A percentile compares a stretch with the other conserved stretches of the same genome.
These are phyloP conservation scores for Eupithecia tripunctaria DNA, from an alignment of 2,888 invertebrate genomes.

Conservation along the genomic window DNA sequence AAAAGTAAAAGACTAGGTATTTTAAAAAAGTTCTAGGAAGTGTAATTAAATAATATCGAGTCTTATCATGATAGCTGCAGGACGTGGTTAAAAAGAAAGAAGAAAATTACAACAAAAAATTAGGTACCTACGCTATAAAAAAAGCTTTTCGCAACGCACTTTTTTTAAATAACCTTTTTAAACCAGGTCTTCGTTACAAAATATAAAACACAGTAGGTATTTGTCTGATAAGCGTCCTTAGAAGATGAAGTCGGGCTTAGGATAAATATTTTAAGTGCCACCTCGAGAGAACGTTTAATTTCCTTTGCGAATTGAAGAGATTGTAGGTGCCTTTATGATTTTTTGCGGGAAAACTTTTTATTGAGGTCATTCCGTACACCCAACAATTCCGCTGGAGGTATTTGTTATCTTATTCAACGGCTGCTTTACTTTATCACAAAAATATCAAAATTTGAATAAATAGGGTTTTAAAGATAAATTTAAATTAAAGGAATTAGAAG, in stretches of 20 bases:
- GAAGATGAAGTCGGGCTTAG: conserved; percentile 56
- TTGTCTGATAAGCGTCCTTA: conserved; percentile 54
- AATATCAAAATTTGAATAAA: not conserved
- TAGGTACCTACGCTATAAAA: not conserved
- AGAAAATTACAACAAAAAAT: not conserved
- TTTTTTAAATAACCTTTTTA: not conserved
- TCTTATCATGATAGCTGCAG: not conserved
- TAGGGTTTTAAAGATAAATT: too few species aligned
- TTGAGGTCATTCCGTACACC: not conserved
- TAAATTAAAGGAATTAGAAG: not conserved
- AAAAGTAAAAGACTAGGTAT: not conserved
- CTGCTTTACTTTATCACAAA: not conserved
- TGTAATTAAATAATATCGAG: not conserved
- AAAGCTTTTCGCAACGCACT: not conserved
- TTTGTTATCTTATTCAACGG: not conserved
- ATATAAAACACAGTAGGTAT: conserved; percentile 45
- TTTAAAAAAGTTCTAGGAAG: not conserved
- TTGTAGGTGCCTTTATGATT: conserved; percentile 9
- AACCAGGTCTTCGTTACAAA: not conserved
- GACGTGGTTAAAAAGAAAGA: not conserved
- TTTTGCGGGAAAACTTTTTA: conserved; percentile 7
- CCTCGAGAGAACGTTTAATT: conserved; percentile 61
- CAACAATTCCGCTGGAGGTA: not conserved
- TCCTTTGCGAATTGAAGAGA: conserved; percentile 65
- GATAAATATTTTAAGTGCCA: conserved; percentile 63